Evolutionary conservation across 1,140 invertebrate species (phyloP), one percentile per base, ranked within the genome.

Genomic region (Odontomachus brunneus): DNA sequence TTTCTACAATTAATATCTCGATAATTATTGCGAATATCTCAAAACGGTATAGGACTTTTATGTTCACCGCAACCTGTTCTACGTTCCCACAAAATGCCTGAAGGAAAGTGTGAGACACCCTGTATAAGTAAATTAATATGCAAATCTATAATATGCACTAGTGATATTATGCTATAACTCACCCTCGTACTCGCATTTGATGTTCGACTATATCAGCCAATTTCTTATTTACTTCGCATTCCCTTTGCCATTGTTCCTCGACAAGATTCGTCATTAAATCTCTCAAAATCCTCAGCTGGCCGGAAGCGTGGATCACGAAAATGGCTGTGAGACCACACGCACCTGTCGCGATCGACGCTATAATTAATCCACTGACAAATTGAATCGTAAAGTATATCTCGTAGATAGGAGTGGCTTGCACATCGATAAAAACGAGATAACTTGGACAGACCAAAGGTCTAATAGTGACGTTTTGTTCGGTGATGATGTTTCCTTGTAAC

Each of bases 181-280:
- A 80, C 75, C 24, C 71, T 5, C 75, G 75, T 3, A 80, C 22
- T 74, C 60, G 33, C 57, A 87, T 63, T 81, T 92, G 92, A 60
- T 85, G 85, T 26, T 87, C 51, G 29, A 91, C 82, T 49, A 91
- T 88, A 5, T 83, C 55, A 14, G 86, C 76, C 9, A 91, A 78
- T 65, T 82, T 89, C 1, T 71, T 49, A 26, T 89, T 53, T 2
- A 88, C 22, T 11, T 19, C 33, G 11, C 0, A 5, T 0, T 83
- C 51, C 14, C 53, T 24, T 33, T 15, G 26, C 59, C 55, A 60
- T 7, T 62, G 38, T 38, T 74, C 15, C 4, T 62, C 24, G 17
- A 60, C 69, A 3, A 82, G n/a, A 0, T 2, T 11, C 49, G 1
- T 74, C 78, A 82, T 74, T 15, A 82, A 24, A 3, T 4, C 19